A percentile compares a stretch with the other conserved stretches of the same genome.
Conservation (phyloP, 2,888 invertebrate genomes). For the Xanthia icteritia region DNA sequence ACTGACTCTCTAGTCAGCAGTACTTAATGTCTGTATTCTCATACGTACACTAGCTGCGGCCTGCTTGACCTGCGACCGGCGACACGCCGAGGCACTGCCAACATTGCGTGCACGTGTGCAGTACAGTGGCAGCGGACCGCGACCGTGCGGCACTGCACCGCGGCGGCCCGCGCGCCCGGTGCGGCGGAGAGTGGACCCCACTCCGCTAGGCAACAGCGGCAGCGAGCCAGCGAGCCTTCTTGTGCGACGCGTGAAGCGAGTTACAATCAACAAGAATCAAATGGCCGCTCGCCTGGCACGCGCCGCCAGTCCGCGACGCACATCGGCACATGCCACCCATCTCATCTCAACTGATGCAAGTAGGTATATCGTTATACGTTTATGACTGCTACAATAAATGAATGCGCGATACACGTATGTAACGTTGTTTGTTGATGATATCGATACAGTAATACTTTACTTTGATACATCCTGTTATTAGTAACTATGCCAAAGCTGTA, state of each 20-base stretch:
- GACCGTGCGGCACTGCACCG: background rate
- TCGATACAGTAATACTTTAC: background rate
- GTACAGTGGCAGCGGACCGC: too few relatives aligned
- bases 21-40: background rate
- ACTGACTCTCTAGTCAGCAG: background rate
- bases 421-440: slow-evolving; percentile 5
- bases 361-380: background rate
- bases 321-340: background rate
- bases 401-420: background rate
- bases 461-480: background rate
- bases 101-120: background rate
- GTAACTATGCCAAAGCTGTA: background rate
- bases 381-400: background rate
- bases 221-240: background rate
- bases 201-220: background rate
- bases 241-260: background rate
- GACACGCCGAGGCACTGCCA: background rate
- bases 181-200: too few relatives aligned
- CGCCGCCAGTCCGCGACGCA: background rate
- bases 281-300: background rate
- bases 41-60: background rate
- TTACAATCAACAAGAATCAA: background rate
- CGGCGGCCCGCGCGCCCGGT: too few relatives aligned
- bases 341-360: background rate
- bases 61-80: background rate